Conservation (phyloP, 2,888 invertebrate genomes). For the Cabera pusaria region DNA sequence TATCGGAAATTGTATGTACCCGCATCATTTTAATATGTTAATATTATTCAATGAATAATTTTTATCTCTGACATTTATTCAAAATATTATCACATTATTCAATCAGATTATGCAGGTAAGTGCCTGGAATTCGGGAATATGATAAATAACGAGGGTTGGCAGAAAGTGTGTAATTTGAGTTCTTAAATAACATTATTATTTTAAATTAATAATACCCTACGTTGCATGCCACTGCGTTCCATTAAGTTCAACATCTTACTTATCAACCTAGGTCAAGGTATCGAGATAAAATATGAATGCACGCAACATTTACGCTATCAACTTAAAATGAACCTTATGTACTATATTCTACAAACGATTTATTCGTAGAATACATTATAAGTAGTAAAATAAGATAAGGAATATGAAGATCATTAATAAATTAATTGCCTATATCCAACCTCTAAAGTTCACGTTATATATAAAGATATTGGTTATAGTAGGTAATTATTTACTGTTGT, state of each 20-base stretch:
- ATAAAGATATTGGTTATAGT: slow-evolving; percentile 9
- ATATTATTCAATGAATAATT: too few relatives aligned
- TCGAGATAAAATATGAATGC: slow-evolving; percentile 43
- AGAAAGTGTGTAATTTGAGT: too few relatives aligned
- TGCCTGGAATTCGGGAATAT: too few relatives aligned
- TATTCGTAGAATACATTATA: too few relatives aligned
- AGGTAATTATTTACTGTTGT: slow-evolving; percentile 1
- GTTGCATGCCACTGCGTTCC: slow-evolving; percentile 29
- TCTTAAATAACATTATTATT: not conserved
- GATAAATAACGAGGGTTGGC: too few relatives aligned
- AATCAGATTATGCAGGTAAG: too few relatives aligned
- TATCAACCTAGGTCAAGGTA: slow-evolving; percentile 60
- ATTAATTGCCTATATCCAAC: slow-evolving; percentile 36
- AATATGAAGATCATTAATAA: slow-evolving; percentile 26
- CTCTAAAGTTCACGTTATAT: slow-evolving; percentile 15
- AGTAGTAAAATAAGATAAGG: slow-evolving; percentile 1
- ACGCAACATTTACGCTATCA: slow-evolving; percentile 27
- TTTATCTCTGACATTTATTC: too few relatives aligned
- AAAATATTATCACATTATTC: too few relatives aligned
- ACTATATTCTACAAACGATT: not conserved
- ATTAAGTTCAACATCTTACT: slow-evolving; percentile 31
- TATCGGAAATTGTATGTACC: too few relatives aligned
- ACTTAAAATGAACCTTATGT: slow-evolving; percentile 11
- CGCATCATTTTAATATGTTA: too few relatives aligned
- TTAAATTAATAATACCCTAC: not conserved